Base-by-base conservation (phyloP, 1,140 invertebrate genomes). In the Lerema accius region DNA sequence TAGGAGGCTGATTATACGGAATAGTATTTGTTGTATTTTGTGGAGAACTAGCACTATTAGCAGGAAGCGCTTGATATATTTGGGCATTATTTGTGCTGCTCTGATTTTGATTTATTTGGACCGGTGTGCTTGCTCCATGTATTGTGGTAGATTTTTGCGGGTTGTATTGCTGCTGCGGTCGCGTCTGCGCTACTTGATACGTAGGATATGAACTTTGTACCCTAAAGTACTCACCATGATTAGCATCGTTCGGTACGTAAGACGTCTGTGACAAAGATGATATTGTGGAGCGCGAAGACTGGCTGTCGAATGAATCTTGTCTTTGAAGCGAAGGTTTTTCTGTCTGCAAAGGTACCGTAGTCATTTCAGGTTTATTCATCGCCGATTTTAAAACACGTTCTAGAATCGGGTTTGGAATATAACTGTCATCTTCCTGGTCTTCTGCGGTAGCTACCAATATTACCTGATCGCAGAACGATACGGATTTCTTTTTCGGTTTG, bases 381-480 rank as follows among this genome's bases (percentile, higher is more conserved):
- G 96, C 96, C 0, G 96, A 96, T 53, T 96, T 92, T 3, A 98
- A 84, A 0, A 98, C 96, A 63, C 96, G 91, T 83, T 98, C 96
- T 62, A 98, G 85, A 67, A 98, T 97, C 9, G 97, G 97, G 91
- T 98, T 98, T 0, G 97, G 96, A 78, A 97, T 96, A 71, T 97
- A 97, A 71, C 95, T 95, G 55, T 97, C 96, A 55, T 96, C 95
- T 84, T 97, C 96, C 69, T 97, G 95, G 71, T 98, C 97, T 76
- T 97, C 97, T 0, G 97, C 97, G 11, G 96, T 97, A 2, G 97
- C 96, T 10, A 98, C 97, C 23, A 98, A 89, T 59, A 97, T 96
- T 0, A 98, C 97, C 89, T 98, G 96, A 82, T 98, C 97, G 74
- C 97, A 98, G 84, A 98, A 98, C 0, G 97, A 97, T 0, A 98